Percentiles rank a stretch among this genome's conserved stretches.
Evolutionary conservation across 2,888 invertebrate genomes (phyloP).

Genomic region (Apoda limacodes): DNA sequence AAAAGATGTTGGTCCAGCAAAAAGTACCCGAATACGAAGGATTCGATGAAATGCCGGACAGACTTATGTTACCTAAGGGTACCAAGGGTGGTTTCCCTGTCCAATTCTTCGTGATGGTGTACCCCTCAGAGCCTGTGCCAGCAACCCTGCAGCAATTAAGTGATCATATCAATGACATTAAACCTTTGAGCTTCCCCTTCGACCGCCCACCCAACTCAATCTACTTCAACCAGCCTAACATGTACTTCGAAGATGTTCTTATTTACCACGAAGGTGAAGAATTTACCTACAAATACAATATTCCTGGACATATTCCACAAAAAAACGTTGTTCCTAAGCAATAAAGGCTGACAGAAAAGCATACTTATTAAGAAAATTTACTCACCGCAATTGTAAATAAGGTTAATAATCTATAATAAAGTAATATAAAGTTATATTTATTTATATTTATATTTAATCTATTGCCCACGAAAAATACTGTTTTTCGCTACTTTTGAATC

Average conservation of each 20-base stretch:
- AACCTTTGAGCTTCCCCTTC: conserved; percentile 69
- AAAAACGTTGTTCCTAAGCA: conserved; percentile 29
- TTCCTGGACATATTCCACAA: conserved; percentile 27
- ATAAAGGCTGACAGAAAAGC: conserved; percentile 26
- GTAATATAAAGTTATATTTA: conserved; percentile 1
- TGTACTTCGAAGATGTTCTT: conserved; percentile 69
- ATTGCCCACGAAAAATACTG: too few relatives aligned
- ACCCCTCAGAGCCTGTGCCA: conserved; percentile 59
- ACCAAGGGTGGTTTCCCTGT: conserved; percentile 74
- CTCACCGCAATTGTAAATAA: too few relatives aligned
- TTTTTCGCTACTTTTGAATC: too few relatives aligned
- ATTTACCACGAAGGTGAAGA: conserved; percentile 62
- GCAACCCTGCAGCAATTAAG: conserved; percentile 29
- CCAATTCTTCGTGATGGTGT: conserved; percentile 73
- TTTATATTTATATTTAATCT: conserved; percentile 2
- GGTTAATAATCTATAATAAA: too few relatives aligned
- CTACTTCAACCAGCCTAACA: conserved; percentile 67
- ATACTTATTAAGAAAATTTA: conserved; percentile 4
- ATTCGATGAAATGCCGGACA: conserved; percentile 74
- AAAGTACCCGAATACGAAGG: conserved; percentile 63
- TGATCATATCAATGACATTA: conserved; percentile 49
- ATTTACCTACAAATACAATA: conserved; percentile 34
- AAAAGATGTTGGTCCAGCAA: conserved; percentile 65
- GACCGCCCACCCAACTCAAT: conserved; percentile 60
- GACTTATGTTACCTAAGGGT: conserved; percentile 80